Evolutionary conservation across 1,140 invertebrate species (phyloP), one percentile per base, ranked within the genome.

Genomic region (Panagrolaimus sp.): DNA sequence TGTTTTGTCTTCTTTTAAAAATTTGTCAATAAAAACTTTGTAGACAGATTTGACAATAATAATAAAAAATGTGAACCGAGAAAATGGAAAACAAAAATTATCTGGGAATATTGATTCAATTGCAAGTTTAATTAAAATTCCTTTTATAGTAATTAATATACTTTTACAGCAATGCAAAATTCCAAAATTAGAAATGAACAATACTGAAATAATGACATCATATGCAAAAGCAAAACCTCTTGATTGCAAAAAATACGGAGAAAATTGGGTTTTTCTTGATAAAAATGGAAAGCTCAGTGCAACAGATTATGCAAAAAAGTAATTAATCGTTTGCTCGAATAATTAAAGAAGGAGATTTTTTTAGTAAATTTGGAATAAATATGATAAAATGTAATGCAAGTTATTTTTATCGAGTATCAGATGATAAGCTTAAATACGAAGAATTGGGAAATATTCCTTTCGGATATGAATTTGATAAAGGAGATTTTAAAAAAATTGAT

Each of bases 241-340:
- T 2, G 8, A 21, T 26, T 58, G 52, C 28, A 28, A 58, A 21
- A 14, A 17, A 14, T 58, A 58, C 5, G 5, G 10, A 14, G 10
- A 5, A 58, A 58, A 58, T 58, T 58, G 52, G 52, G 15, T 58
- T 28, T 26, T 26, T 17, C 15, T 58, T 14, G 52, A 58, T 28
- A n/a, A 21, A 26, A 21, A 58, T 4, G 28, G 17, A 10, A 58
- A 4, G 3, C 3, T 58, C 8, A 12, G 17, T n/a, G 10, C 2
- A 12, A 58, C 52, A 10, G 52, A 58, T 4, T 58, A 24, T 28
- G 52, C 52, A n/a, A 58, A 58, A 58, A 58, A n/a, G 52, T 58
- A 58, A 58, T 10, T 58, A 21, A 52, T 52, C 17, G 17, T 21
- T 52, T 52, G 17, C 26, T 52, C 48, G 7, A 9, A 8, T 2